Evolutionary conservation across 92 coral and sea anemone genomes (phyloP).

Genomic region (Palythoa heliodiscus): DNA sequence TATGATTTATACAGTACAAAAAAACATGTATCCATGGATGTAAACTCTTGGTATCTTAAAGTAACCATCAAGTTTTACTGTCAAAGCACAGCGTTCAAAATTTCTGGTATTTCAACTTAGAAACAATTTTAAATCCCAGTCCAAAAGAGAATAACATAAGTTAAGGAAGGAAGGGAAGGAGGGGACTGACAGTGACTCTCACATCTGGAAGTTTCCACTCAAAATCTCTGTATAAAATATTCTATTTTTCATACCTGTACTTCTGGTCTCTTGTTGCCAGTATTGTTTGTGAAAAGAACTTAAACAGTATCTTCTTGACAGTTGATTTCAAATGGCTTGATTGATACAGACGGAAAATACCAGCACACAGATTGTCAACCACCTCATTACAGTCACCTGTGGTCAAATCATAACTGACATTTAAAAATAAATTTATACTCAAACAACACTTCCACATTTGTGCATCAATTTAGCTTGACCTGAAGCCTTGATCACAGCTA

Average conservation of each 20-base stretch:
- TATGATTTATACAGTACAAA: not conserved
- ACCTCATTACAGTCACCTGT: constrained; percentile 29
- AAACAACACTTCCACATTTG: not conserved
- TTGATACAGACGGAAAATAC: constrained; percentile 64
- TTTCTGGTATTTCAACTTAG: no score
- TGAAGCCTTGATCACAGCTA: no score
- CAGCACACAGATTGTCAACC: constrained; percentile 52
- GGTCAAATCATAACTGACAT: no score
- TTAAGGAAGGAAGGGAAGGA: no score
- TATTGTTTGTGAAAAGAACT: constrained; percentile 62
- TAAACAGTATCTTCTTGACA: constrained; percentile 64
- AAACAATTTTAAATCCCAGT: no score
- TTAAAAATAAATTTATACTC: not conserved
- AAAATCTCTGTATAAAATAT: not conserved
- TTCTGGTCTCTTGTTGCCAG: constrained; percentile 35
- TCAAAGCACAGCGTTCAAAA: no score
- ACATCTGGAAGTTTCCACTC: not conserved
- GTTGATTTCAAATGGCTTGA: constrained; percentile 71
- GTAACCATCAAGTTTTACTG: no score
- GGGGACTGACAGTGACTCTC: not conserved
- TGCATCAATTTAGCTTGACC: no score
- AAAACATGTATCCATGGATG: no score
- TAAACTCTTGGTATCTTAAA: no score
- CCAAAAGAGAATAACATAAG: no score
- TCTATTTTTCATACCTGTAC: constrained; percentile 6